Conservation (phyloP, 2,113 vertebrate species). For the Heterotilapia buettikoferi region DNA sequence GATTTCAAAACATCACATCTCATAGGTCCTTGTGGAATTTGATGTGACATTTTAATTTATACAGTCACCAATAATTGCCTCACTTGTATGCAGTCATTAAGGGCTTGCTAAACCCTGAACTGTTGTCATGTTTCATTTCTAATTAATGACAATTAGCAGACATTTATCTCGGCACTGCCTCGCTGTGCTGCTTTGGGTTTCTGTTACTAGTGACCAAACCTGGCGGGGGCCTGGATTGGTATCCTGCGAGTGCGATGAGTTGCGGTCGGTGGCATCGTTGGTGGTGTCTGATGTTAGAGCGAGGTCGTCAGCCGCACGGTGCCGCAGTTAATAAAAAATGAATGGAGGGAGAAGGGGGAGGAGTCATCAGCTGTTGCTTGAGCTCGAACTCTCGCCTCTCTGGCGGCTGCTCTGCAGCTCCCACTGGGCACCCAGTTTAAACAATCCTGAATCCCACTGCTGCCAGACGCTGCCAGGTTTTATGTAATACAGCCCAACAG, state of each 20-base stretch:
- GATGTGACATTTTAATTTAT: background rate
- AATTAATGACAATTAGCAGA: background rate
- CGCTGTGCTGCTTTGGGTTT: background rate
- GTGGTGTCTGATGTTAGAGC: slow-evolving; percentile 12
- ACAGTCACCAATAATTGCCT: background rate
- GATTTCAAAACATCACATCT: background rate
- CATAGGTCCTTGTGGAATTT: background rate
- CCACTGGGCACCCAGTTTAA: background rate
- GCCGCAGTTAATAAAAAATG: slow-evolving; percentile 76
- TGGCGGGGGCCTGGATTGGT: background rate
- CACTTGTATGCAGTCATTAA: background rate
- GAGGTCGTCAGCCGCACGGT: slow-evolving; percentile 38
- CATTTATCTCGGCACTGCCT: background rate
- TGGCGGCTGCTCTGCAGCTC: slow-evolving; percentile 31
- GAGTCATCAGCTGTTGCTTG: slow-evolving; percentile 54
- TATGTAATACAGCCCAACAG: slow-evolving; percentile 45
- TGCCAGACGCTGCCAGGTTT: slow-evolving; percentile 38
- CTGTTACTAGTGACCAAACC: background rate
- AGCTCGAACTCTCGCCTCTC: slow-evolving; percentile 56
- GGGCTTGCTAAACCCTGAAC: background rate
- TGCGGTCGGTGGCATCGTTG: background rate
- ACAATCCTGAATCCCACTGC: slow-evolving; percentile 42
- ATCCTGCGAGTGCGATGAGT: background rate
- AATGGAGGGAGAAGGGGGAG: slow-evolving; percentile 52
- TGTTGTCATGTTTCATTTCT: background rate